A percentile compares a stretch with the other conserved stretches of the same genome.
These are phyloP conservation scores for Coleophora deauratella DNA, from an alignment of 2,888 invertebrate species.

Conservation along the genomic window DNA sequence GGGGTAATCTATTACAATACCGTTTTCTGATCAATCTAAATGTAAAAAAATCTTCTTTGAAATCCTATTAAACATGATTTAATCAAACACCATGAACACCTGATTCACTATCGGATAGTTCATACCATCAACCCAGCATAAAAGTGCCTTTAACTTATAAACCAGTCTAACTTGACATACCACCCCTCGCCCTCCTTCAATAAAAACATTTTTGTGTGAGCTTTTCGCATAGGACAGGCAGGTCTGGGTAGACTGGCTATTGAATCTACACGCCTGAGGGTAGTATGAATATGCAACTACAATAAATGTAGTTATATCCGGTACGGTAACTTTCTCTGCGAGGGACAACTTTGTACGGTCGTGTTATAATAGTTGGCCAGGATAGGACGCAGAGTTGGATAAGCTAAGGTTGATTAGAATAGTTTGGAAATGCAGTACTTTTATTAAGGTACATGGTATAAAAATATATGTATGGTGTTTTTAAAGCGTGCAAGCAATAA, in stretches of 20 bases:
- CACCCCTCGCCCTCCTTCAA: constrained; percentile 17
- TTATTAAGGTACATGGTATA: no score
- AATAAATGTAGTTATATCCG: constrained; percentile 67
- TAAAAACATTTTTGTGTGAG: constrained; percentile 2
- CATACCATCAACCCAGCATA: constrained; percentile 47
- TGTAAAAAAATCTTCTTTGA: no score
- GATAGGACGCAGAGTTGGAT: no score
- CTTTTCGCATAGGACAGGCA: constrained; percentile 5
- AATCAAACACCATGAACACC: constrained; percentile 11
- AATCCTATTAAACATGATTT: no score
- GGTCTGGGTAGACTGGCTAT: constrained; percentile 23
- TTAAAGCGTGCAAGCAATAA: no score
- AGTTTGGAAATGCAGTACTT: no score
- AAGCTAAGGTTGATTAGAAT: no score
- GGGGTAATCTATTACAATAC: no score
- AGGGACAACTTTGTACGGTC: constrained; percentile 24
- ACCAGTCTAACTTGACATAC: constrained; percentile 24
- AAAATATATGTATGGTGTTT: no score
- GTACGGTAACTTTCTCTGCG: constrained; percentile 57
- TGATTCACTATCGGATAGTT: constrained; percentile 30
- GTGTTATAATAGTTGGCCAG: constrained; percentile 20
- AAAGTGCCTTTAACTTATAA: constrained; percentile 38
- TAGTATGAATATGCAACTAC: constrained; percentile 68
- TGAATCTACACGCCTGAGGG: constrained; percentile 37
- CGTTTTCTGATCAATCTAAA: no score